These are phyloP conservation scores for Ia io DNA, from an alignment of 2,113 vertebrate genomes.

Conservation along the genomic window DNA sequence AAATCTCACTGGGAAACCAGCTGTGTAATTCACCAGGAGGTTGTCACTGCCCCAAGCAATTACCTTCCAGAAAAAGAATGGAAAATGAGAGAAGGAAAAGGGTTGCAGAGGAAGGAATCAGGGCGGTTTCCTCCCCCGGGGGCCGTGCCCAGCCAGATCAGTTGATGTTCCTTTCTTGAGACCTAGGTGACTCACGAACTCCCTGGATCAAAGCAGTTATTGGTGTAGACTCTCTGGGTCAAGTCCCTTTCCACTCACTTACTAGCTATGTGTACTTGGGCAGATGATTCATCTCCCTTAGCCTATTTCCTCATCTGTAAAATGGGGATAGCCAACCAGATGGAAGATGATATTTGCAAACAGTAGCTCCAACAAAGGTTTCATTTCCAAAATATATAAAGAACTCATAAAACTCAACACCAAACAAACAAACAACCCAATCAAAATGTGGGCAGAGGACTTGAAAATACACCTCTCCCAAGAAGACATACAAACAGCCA, in stretches of 20 bases:
- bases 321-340: background rate
- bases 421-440: too few species aligned
- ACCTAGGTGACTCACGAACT: background rate
- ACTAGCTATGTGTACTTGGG: background rate
- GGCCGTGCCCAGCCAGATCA: slow-evolving; percentile 10
- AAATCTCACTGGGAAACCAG: slow-evolving; percentile 71
- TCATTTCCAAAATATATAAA: too few species aligned
- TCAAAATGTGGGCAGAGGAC: too few species aligned
- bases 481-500: too few species aligned
- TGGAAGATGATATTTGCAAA: too few species aligned
- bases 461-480: too few species aligned
- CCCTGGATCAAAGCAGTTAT: slow-evolving; percentile 40
- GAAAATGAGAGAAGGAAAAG: slow-evolving; percentile 43
- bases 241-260: background rate
- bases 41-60: slow-evolving; percentile 63
- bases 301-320: slow-evolving; percentile 24
- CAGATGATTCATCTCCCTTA: background rate
- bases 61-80: slow-evolving; percentile 71
- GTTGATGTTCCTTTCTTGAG: slow-evolving; percentile 15
- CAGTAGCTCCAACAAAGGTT: too few species aligned
- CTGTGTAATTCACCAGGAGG: slow-evolving; percentile 69
- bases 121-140: slow-evolving; percentile 30
- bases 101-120: slow-evolving; percentile 16
- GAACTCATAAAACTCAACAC: too few species aligned
- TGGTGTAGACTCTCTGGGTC: background rate